These are phyloP conservation scores for Bungarus multicinctus DNA, from an alignment of 2,113 vertebrate genomes.

Conservation along the genomic window DNA sequence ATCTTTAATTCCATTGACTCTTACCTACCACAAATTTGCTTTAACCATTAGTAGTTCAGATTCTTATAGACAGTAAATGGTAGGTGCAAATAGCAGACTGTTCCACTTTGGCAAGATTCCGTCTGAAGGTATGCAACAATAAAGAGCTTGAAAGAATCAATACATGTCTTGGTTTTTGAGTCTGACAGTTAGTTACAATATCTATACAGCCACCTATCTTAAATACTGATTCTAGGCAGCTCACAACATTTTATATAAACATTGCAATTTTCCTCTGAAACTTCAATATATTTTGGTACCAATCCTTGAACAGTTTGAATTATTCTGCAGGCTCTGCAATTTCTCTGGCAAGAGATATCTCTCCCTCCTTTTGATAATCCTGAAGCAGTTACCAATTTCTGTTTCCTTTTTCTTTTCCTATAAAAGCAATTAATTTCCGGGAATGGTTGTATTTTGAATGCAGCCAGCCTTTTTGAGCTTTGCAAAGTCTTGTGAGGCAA, in stretches of 20 bases:
- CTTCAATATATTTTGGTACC: constrained; percentile 17
- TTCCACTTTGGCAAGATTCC: background rate
- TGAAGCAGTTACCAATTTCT: constrained; percentile 36
- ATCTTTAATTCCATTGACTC: background rate
- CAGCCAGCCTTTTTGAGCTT: constrained; percentile 32
- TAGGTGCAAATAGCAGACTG: background rate
- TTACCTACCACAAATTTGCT: background rate
- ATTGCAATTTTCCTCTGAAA: background rate
- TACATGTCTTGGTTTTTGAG: background rate
- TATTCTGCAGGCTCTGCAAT: background rate
- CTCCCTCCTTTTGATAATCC: background rate
- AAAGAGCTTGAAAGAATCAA: background rate
- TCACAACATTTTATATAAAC: background rate
- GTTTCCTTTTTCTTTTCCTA: constrained; percentile 13
- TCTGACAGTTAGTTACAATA: background rate
- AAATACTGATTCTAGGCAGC: background rate
- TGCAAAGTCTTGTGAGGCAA: constrained; percentile 43
- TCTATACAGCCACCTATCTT: background rate
- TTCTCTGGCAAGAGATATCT: background rate
- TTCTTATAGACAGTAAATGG: background rate
- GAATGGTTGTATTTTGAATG: constrained; percentile 43
- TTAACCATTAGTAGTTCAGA: background rate
- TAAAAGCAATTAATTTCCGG: constrained; percentile 50
- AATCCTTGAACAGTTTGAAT: background rate
- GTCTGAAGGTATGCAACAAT: background rate